These are phyloP conservation scores for Micromys minutus DNA, from an alignment of 2,113 vertebrate species.

Conservation along the genomic window DNA sequence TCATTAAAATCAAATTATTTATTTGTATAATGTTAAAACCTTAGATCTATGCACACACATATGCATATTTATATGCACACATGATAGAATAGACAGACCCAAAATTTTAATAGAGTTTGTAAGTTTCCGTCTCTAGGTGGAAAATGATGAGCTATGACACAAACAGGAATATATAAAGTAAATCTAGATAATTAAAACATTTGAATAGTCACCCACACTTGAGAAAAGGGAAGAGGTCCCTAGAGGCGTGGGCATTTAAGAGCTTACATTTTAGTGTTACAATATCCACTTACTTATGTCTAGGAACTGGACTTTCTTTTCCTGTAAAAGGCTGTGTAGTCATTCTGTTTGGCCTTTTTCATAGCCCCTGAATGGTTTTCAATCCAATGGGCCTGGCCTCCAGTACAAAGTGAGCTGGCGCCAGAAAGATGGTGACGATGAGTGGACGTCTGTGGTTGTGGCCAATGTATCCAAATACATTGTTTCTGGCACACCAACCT, in stretches of 20 bases:
- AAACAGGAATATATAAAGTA: conserved; percentile 6
- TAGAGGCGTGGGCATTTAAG: conserved; percentile 13
- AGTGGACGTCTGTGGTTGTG: conserved; percentile 92
- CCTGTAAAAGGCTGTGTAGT: not conserved
- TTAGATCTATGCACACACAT: not conserved
- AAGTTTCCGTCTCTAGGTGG: conserved; percentile 21
- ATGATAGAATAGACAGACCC: not conserved
- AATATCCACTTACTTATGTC: not conserved
- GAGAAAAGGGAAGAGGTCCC: not conserved
- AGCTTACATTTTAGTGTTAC: not conserved
- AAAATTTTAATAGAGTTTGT: not conserved
- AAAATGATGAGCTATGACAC: not conserved
- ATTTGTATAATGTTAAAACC: not conserved
- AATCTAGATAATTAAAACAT: not conserved
- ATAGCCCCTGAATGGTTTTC: conserved; percentile 92
- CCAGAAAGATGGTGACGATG: conserved; percentile 90
- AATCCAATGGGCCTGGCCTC: conserved; percentile 95
- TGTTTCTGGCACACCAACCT: conserved; percentile 95
- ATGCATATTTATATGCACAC: not conserved
- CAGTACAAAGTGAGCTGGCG: conserved; percentile 96
- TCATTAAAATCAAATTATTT: not conserved
- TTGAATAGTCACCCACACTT: not conserved
- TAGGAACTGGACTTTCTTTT: conserved; percentile 27
- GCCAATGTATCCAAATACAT: conserved; percentile 95
- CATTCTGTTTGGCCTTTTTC: conserved; percentile 55